phyloP scores from a whole-genome alignment of 30 jellyfish, hydroid and myxozoan species.

The Clytia hemisphaerica region DNA sequence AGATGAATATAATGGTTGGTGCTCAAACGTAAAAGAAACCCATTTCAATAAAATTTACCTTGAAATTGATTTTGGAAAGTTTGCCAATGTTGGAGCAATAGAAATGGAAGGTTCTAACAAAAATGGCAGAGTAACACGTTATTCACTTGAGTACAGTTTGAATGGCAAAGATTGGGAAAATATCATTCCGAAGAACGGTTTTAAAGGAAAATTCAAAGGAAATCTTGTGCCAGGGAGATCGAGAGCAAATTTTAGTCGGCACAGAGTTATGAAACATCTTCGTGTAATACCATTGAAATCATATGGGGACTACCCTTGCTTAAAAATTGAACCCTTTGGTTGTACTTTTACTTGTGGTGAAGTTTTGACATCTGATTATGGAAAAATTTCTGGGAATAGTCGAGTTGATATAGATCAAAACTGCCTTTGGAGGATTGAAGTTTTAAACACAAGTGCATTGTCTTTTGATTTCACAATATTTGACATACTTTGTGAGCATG shows the following conservation, averaged over 20 bases:
- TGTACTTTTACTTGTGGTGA: slow-evolving; percentile 33
- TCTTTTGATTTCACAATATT: slow-evolving; percentile 26
- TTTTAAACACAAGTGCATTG: slow-evolving; percentile 23
- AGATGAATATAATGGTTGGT: slow-evolving; percentile 27
- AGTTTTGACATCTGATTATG: not conserved
- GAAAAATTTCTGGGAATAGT: slow-evolving; percentile 26
- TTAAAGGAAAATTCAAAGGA: slow-evolving; percentile 8
- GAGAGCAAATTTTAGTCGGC: not conserved
- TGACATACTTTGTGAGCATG: slow-evolving; percentile 26
- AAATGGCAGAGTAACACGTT: slow-evolving; percentile 18
- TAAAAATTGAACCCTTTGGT: slow-evolving; percentile 27
- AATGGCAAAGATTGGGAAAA: slow-evolving; percentile 11
- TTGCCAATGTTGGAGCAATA: slow-evolving; percentile 18
- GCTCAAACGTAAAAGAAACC: slow-evolving; percentile 16
- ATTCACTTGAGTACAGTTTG: slow-evolving; percentile 20
- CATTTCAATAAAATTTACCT: slow-evolving; percentile 4
- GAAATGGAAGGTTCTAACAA: slow-evolving; percentile 20
- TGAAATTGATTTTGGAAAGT: slow-evolving; percentile 16
- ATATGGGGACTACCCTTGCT: slow-evolving; percentile 15
- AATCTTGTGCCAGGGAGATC: slow-evolving; percentile 12
- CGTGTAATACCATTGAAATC: slow-evolving; percentile 21
- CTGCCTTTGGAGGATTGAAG: slow-evolving; percentile 34
- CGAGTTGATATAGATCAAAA: slow-evolving; percentile 21
- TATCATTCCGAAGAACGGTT: not conserved
- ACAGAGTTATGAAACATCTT: slow-evolving; percentile 10